Conservation (phyloP, 2,113 vertebrate species). For the Archocentrus centrarchus region DNA sequence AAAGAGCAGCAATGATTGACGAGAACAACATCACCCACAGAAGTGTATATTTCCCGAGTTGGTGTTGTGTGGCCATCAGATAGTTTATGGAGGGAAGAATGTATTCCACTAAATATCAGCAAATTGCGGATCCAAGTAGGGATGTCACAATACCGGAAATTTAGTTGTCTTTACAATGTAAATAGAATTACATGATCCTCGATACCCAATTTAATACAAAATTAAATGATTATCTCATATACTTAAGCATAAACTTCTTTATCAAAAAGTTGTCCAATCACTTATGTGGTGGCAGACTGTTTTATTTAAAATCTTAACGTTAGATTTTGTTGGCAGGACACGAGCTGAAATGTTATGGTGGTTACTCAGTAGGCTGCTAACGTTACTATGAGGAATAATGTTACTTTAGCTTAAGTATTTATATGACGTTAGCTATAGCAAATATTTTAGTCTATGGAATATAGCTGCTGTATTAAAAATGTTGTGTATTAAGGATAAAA, state of each 20-base stretch:
- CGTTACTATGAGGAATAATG: neutral
- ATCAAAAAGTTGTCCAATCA: neutral
- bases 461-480: neutral
- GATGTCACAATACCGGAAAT: too few relatives aligned
- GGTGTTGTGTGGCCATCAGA: neutral
- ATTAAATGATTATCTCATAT: neutral
- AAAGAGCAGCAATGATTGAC: neutral
- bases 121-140: neutral
- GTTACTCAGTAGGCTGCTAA: neutral
- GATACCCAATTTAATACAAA: neutral
- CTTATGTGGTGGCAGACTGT: neutral
- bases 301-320: neutral
- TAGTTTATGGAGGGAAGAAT: neutral
- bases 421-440: neutral
- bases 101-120: neutral
- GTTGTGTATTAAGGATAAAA: neutral
- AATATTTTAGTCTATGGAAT: neutral
- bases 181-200: neutral
- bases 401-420: neutral
- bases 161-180: neutral
- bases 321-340: neutral
- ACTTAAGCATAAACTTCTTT: neutral
- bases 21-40: neutral
- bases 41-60: neutral
- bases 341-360: neutral